Conservation (phyloP, 2,888 invertebrate species). For the Coronaproctus castanopsis region DNA sequence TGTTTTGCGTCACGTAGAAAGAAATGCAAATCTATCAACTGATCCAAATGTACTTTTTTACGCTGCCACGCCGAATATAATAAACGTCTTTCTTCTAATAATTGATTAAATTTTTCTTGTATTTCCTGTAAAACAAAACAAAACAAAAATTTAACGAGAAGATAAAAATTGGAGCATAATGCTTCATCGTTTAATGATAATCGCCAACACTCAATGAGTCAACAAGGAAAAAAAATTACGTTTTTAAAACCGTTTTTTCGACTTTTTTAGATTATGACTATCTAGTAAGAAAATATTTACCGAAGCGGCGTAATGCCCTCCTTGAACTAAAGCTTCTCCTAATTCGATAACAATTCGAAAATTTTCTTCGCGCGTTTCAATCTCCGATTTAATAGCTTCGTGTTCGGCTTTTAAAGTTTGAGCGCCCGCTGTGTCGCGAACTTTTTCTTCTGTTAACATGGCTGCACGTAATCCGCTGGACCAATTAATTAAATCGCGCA, state of each 20-base stretch:
- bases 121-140: slow-evolving; percentile 38
- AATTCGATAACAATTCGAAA: slow-evolving; percentile 51
- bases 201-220: too few species aligned
- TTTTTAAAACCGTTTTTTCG: too few species aligned
- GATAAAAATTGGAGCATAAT: not conserved
- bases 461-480: slow-evolving; percentile 53
- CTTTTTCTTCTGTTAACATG: slow-evolving; percentile 59
- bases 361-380: slow-evolving; percentile 69
- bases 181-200: not conserved
- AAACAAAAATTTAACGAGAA: slow-evolving; percentile 5
- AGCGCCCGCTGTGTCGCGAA: slow-evolving; percentile 59
- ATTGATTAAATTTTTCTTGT: slow-evolving; percentile 51
- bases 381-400: slow-evolving; percentile 58
- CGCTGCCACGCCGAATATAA: slow-evolving; percentile 71
- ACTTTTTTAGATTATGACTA: too few species aligned
- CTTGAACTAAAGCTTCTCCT: slow-evolving; percentile 64
- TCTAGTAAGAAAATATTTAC: too few species aligned
- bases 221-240: too few species aligned
- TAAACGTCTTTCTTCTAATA: slow-evolving; percentile 56
- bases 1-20: slow-evolving; percentile 86
- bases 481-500: slow-evolving; percentile 77
- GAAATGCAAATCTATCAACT: slow-evolving; percentile 79
- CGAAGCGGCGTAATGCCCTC: slow-evolving; percentile 56
- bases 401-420: slow-evolving; percentile 66
- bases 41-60: slow-evolving; percentile 70